Evolutionary conservation across 2,888 invertebrate species (phyloP).

Genomic region (Zygothrica quintamaculata): DNA sequence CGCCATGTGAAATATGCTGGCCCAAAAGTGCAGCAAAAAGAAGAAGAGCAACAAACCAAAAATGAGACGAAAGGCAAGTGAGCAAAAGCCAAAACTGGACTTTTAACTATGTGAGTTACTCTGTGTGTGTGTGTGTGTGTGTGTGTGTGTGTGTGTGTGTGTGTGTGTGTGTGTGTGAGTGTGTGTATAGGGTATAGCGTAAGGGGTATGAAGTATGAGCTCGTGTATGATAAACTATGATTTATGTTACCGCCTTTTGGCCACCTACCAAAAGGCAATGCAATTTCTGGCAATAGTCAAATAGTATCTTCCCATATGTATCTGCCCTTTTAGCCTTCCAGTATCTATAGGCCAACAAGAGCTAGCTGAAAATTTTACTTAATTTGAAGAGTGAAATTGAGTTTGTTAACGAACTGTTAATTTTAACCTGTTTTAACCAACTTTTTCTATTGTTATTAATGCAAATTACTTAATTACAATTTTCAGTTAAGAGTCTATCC

Average conservation of each 20-base stretch:
- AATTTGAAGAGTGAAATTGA: too few relatives aligned
- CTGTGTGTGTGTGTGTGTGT: too few relatives aligned
- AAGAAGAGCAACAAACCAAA: too few relatives aligned
- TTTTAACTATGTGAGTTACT: neutral
- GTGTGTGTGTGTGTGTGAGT: too few relatives aligned
- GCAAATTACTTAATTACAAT: too few relatives aligned
- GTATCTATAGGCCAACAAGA: too few relatives aligned
- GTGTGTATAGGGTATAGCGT: neutral
- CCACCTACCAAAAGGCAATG: constrained; percentile 33
- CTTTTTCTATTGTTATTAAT: too few relatives aligned
- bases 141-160: too few relatives aligned
- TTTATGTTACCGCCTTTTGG: constrained; percentile 51
- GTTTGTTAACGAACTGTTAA: too few relatives aligned
- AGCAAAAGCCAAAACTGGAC: constrained; percentile 19
- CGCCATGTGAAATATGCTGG: constrained; percentile 56
- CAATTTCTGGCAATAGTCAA: constrained; percentile 25
- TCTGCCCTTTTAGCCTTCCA: neutral
- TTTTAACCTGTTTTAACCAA: too few relatives aligned
- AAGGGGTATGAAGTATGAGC: neutral
- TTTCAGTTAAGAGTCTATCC: too few relatives aligned
- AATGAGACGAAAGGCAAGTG: constrained; percentile 35
- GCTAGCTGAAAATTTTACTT: too few relatives aligned
- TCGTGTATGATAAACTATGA: constrained; percentile 52
- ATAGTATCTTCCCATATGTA: constrained; percentile 3
- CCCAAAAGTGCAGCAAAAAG: neutral